Base-by-base conservation (phyloP, 2,888 invertebrate species). In the Gasteruption jaculator region DNA sequence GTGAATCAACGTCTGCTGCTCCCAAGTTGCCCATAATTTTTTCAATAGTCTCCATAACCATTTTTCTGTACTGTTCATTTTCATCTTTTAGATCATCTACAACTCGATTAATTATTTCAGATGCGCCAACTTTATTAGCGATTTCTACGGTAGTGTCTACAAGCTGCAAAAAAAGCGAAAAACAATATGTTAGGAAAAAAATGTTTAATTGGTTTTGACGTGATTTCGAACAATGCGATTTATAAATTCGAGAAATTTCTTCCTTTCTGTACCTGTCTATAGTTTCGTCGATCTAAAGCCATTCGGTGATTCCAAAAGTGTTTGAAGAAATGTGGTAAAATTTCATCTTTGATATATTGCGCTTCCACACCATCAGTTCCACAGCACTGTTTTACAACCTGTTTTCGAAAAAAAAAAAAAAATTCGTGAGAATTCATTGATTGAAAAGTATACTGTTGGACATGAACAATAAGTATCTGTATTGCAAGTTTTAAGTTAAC, bases 11-110 rank as follows among this genome's bases (percentile, higher is more conserved):
- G 65, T 99, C 99, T 0, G 95, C 92, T 0, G 97, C 95, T 12
- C 99, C 99, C 46, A 97, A 77, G 72, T 94, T 95, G 3, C 91
- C 92, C 82, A 97, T 91, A 43, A 96, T 95, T 74, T 97, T 97
- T 69, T 99, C 99, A 43, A 99, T 97, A 0, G 96, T 97, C 72
- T 99, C 99, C 95, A 99, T 99, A 3, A 99, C 99, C 99, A 99
- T 99, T 76, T 99, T 99, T 46, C 99, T 81, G 72, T 99, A 99
- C 67, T 96, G 95, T 71, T 99, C 99, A 68, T 97, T 96, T 73
- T 99, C 99, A 68, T 99, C 99, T 73, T 99, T 99, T 42, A 99
- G 75, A 73, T 99, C 99, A 61, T 99, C 99, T 1, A 99, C 99
- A 31, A 99, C 92, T 49, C 97, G 81, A 71, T 93, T 94, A 46